Evolutionary conservation across 1,140 invertebrate species (phyloP).

Genomic region (Nomia melanderi): DNA sequence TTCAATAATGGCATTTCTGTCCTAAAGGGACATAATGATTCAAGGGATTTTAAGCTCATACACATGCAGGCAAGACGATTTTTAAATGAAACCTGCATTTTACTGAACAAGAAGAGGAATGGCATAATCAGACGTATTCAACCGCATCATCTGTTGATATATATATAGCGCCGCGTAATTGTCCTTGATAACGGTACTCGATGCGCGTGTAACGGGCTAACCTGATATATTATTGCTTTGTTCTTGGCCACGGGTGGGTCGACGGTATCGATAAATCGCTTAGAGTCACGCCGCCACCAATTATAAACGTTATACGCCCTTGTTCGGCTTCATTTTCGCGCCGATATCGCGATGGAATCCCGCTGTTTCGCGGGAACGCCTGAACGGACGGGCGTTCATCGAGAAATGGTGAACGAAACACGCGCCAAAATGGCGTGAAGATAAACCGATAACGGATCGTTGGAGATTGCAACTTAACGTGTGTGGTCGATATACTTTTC

Average conservation of each 20-base stretch:
- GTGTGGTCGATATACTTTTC: neutral
- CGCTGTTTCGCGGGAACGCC: constrained; percentile 9
- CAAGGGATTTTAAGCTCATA: no score
- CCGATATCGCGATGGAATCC: constrained; percentile 23
- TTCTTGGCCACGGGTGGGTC: constrained; percentile 48
- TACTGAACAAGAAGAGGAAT: no score
- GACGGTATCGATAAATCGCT: constrained; percentile 45
- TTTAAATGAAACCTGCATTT: neutral
- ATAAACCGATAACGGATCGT: constrained; percentile 21
- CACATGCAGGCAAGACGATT: no score
- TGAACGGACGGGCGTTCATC: neutral
- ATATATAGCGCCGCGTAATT: constrained; percentile 54
- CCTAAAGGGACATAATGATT: no score
- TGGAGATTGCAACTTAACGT: neutral
- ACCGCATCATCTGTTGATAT: constrained; percentile 1
- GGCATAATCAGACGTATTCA: neutral
- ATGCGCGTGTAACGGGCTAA: constrained; percentile 59
- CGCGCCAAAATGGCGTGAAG: neutral
- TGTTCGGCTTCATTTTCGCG: constrained; percentile 23
- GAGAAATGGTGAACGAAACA: neutral
- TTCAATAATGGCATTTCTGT: no score
- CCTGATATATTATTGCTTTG: constrained; percentile 66
- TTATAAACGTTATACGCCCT: constrained; percentile 37
- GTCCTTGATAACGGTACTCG: constrained; percentile 67
- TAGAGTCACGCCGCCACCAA: constrained; percentile 44